A percentile compares a stretch with the other conserved stretches of the same genome.
These are phyloP conservation scores for Byasa hedistus DNA, from an alignment of 2,888 invertebrate genomes.

Conservation along the genomic window DNA sequence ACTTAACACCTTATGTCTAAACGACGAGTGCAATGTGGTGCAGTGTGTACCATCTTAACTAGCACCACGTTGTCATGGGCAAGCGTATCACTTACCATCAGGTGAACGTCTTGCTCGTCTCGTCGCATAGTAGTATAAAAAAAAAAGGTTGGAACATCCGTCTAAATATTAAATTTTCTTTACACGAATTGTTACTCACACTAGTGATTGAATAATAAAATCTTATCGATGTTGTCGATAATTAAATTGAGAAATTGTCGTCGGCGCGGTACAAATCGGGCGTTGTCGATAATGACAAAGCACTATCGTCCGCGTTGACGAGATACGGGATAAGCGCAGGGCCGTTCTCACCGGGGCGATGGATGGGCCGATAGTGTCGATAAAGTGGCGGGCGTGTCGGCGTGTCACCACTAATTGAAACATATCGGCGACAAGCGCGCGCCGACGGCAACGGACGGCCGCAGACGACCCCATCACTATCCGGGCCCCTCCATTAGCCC, in stretches of 20 bases:
- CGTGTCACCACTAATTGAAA: conserved; percentile 29
- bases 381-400: conserved; percentile 27
- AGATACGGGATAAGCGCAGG: conserved; percentile 26
- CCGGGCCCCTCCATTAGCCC: conserved; percentile 24
- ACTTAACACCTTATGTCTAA: no score
- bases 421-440: conserved; percentile 27
- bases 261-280: conserved; percentile 29
- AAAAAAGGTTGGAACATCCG: no score
- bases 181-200: no score
- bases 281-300: conserved; percentile 30
- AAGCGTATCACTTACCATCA: no score
- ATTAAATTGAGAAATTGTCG: conserved; percentile 30
- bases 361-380: conserved; percentile 27
- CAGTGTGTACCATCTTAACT: no score
- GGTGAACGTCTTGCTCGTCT: no score
- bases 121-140: no score
- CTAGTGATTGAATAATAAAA: conserved; percentile 22
- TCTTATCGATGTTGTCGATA: conserved; percentile 30
- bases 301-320: conserved; percentile 27
- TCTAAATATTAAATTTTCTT: no score
- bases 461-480: conserved; percentile 28
- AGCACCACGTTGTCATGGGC: no score
- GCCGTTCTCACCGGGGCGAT: conserved; percentile 18
- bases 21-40: no score
- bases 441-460: conserved; percentile 26